Evolutionary conservation across 2,797 vertebrate species (phyloP), one percentile per base, ranked within the genome.

Genomic region (Monodelphis domestica): DNA sequence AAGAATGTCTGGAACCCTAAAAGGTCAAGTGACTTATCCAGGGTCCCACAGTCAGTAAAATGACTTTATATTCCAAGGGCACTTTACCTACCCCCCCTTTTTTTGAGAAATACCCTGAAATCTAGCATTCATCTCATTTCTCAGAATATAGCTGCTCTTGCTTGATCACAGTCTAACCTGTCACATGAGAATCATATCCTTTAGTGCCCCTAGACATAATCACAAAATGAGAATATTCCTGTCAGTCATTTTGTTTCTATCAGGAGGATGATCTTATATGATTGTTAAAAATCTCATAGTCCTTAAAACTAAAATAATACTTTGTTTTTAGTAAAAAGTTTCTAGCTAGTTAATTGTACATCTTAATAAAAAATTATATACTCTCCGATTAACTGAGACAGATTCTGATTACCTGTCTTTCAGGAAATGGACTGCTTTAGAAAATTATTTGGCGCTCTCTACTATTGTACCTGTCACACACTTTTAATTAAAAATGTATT

Each of bases 401-500:
- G 96, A 97, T 95, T 97, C 97, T 97, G 97, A 98, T 98, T 97
- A 91, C 96, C 96, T 97, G 95, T 97, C 97, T 97, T 91, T 88
- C 96, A 97, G 92, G 91, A 96, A 98, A 97, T 0, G 0, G 95
- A 95, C 97, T 97, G 96, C 97, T 97, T 97, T 91, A 92, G 96
- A 97, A 98, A 98, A 98, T 98, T 97, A 98, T 98, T 98, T 97
- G 96, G 95, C 97, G 88, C 91, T 45, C 94, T 98, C 94, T 92
- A 95, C 98, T 94, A 97, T 97, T 98, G 97, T 98, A 97, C 98
- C 98, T 98, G 98, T 98, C 98, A 98, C 26, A 97, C 56, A 95
- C 93, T 98, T 98, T 98, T 98, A 98, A 98, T 98, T 98, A 98
- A 98, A 98, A 98, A 97, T 52, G 96, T 97, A 98, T 98, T 97